These are phyloP conservation scores for Sussaba pulchella DNA, from an alignment of 2,888 invertebrate species.

Conservation along the genomic window DNA sequence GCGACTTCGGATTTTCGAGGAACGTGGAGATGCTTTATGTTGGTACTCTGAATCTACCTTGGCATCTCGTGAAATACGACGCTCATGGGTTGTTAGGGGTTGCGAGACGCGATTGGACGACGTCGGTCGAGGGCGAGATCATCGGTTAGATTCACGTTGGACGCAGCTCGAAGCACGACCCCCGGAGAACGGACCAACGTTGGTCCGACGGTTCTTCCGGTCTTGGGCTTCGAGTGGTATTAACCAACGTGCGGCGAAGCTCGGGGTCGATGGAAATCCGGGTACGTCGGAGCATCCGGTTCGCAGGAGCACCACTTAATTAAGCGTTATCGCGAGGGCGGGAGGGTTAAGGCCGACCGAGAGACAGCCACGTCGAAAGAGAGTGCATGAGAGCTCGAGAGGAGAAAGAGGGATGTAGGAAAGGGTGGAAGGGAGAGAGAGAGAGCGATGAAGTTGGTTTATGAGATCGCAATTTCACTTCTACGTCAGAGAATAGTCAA, in stretches of 20 bases:
- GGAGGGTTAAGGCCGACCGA: neutral
- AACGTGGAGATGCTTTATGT: too few species aligned
- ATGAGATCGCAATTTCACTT: too few species aligned
- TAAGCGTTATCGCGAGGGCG: constrained; percentile 68
- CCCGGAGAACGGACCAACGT: neutral
- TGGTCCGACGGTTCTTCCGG: neutral
- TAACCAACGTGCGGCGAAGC: neutral
- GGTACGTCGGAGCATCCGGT: constrained; percentile 47
- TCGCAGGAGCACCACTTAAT: constrained; percentile 66
- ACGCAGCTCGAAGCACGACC: too few species aligned
- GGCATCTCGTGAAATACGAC: too few species aligned
- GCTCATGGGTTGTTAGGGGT: too few species aligned
- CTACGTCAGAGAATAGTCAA: too few species aligned
- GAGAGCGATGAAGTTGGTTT: constrained; percentile 1
- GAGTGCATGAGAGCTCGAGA: neutral
- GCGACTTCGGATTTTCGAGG: too few species aligned
- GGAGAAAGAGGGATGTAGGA: constrained; percentile 3
- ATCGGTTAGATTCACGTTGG: too few species aligned
- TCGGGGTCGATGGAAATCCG: constrained; percentile 26
- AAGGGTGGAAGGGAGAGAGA: constrained; percentile 6
- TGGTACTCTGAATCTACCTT: too few species aligned
- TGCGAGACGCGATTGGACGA: too few species aligned
- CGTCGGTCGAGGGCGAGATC: too few species aligned
- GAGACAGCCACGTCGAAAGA: constrained; percentile 15
- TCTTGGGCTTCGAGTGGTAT: neutral